Percentiles rank a stretch among this genome's conserved stretches.
phyloP scores from a whole-genome alignment of 2,797 vertebrate genomes.

The Lycodopsis pacificus region DNA sequence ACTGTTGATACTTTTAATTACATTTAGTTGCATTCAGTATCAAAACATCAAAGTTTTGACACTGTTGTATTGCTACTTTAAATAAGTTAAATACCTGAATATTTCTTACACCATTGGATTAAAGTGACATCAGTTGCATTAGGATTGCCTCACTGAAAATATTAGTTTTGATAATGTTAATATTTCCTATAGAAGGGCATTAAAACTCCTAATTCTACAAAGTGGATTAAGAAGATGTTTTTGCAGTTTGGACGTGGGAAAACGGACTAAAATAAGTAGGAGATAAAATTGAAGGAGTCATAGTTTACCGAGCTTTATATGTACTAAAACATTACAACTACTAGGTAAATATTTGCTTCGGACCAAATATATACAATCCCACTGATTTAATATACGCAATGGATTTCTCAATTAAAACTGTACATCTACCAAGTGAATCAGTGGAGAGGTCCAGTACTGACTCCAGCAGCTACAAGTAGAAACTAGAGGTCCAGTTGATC shows the following conservation, averaged over 20 bases:
- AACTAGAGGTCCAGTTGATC: background rate
- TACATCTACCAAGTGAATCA: background rate
- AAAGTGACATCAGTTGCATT: background rate
- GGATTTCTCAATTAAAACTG: background rate
- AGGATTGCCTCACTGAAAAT: background rate
- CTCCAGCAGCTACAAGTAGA: background rate
- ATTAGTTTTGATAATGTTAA: background rate
- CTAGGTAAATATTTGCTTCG: background rate
- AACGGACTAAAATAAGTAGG: background rate
- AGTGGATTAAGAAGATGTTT: background rate
- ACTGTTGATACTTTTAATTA: background rate
- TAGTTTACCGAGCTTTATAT: background rate
- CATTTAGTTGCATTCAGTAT: too few relatives aligned
- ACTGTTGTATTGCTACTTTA: background rate
- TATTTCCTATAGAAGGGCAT: background rate
- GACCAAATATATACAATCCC: background rate
- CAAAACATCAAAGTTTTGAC: too few relatives aligned
- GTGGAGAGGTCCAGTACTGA: background rate
- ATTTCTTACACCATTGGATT: background rate
- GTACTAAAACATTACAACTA: background rate
- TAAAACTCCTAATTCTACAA: background rate
- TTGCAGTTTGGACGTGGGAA: background rate
- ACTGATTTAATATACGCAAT: background rate
- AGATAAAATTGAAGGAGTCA: background rate
- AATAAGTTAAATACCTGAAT: background rate